Evolutionary conservation across 2,888 invertebrate species (phyloP).

Genomic region (Incurvaria masculella): DNA sequence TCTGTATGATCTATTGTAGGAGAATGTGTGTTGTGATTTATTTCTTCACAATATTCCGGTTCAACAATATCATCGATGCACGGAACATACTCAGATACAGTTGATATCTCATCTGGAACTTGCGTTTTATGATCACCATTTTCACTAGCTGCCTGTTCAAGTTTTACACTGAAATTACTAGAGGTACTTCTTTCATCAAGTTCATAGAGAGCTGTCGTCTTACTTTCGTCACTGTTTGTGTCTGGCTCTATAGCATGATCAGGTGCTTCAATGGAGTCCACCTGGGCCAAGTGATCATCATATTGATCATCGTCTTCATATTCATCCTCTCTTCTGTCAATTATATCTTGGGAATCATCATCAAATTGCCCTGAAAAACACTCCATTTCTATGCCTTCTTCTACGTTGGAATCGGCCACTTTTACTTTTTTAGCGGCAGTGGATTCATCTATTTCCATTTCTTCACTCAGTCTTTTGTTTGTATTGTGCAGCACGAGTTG

Average conservation of each 20-base stretch:
- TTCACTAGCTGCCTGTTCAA: constrained; percentile 36
- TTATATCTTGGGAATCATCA: neutral
- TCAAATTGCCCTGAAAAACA: neutral
- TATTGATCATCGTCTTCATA: neutral
- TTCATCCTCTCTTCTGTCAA: neutral
- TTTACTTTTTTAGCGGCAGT: neutral
- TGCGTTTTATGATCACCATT: constrained; percentile 12
- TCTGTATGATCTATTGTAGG: too few relatives aligned
- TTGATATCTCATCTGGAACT: too few relatives aligned
- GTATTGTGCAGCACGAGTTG: too few relatives aligned
- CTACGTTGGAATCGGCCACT: neutral
- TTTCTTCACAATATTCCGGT: too few relatives aligned
- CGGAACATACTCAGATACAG: too few relatives aligned
- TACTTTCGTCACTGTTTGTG: constrained; percentile 42
- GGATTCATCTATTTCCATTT: constrained; percentile 11
- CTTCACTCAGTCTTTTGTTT: constrained; percentile 38
- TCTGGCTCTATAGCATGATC: constrained; percentile 32
- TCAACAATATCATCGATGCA: too few relatives aligned
- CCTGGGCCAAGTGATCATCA: neutral
- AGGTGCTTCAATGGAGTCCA: constrained; percentile 29
- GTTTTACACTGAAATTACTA: constrained; percentile 36
- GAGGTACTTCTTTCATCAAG: constrained; percentile 45
- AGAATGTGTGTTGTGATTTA: too few relatives aligned
- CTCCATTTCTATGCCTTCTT: neutral
- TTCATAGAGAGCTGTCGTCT: constrained; percentile 38